phyloP scores from a whole-genome alignment of 2,797 vertebrate genomes.

The Prionace glauca region DNA sequence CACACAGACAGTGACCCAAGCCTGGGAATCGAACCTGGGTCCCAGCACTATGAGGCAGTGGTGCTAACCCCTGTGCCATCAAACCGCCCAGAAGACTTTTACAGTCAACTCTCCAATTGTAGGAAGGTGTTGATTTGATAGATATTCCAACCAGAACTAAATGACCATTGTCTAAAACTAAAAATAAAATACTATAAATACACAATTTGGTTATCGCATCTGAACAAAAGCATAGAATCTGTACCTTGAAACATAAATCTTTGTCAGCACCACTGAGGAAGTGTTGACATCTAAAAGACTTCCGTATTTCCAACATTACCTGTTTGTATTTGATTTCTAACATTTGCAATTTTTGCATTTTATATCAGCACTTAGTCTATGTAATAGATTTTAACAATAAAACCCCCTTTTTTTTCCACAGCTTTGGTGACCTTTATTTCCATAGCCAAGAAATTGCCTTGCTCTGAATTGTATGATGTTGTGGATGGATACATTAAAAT shows the following conservation, averaged over 20 bases:
- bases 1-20: no score
- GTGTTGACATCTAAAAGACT: no score
- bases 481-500: slow-evolving; percentile 91
- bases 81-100: not conserved
- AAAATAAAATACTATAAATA: not conserved
- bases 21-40: no score
- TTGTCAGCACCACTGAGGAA: not conserved
- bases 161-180: not conserved
- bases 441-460: slow-evolving; percentile 68
- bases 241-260: not conserved
- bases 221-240: not conserved
- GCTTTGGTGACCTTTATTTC: slow-evolving; percentile 73
- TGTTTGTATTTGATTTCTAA: not conserved
- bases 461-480: slow-evolving; percentile 68
- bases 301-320: not conserved
- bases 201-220: not conserved
- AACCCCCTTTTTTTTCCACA: slow-evolving; percentile 43
- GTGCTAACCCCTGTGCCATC: no score
- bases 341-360: not conserved
- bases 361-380: not conserved
- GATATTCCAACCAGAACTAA: not conserved
- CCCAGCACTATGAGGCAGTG: no score
- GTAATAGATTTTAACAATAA: not conserved
- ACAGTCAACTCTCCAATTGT: not conserved
- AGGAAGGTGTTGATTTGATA: not conserved